Evolutionary conservation across 1,140 invertebrate genomes (phyloP).

Genomic region (Trypoxylus dichotomus): DNA sequence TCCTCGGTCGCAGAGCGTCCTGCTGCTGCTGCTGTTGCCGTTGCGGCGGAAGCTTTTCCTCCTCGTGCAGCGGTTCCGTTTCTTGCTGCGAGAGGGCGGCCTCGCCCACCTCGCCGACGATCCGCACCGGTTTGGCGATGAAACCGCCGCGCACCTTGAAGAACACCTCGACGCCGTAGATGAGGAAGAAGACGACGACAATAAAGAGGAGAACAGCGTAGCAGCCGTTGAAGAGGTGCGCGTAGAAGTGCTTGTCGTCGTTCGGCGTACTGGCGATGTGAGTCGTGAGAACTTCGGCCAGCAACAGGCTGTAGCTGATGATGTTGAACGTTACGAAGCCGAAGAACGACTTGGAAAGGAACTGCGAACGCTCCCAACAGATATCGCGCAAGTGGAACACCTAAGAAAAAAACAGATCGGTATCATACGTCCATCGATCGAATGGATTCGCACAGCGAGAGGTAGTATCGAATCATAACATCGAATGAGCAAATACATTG

Average conservation of each 20-base stretch:
- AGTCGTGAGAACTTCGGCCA: constrained; percentile 77
- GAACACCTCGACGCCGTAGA: constrained; percentile 93
- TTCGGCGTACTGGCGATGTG: constrained; percentile 65
- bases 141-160: constrained; percentile 72
- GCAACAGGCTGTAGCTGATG: constrained; percentile 82
- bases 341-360: constrained; percentile 91
- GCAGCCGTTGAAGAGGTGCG: constrained; percentile 87
- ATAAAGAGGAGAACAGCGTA: constrained; percentile 89
- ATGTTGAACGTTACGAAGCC: constrained; percentile 90
- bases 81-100: constrained; percentile 32
- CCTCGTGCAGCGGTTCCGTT: constrained; percentile 49
- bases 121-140: constrained; percentile 49
- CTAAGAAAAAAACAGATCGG: constrained; percentile 56
- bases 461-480: too few relatives aligned
- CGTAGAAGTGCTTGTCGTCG: constrained; percentile 71
- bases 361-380: constrained; percentile 82
- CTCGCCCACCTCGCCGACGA: constrained; percentile 23
- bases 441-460: too few relatives aligned
- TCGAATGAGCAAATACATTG: too few relatives aligned
- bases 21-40: constrained; percentile 46
- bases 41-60: constrained; percentile 49
- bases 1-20: constrained; percentile 54
- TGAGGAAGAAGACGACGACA: constrained; percentile 90
- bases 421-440: background rate
- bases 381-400: constrained; percentile 89